phyloP scores from a whole-genome alignment of 1,140 invertebrate species.

The Lanistes nyassanus region DNA sequence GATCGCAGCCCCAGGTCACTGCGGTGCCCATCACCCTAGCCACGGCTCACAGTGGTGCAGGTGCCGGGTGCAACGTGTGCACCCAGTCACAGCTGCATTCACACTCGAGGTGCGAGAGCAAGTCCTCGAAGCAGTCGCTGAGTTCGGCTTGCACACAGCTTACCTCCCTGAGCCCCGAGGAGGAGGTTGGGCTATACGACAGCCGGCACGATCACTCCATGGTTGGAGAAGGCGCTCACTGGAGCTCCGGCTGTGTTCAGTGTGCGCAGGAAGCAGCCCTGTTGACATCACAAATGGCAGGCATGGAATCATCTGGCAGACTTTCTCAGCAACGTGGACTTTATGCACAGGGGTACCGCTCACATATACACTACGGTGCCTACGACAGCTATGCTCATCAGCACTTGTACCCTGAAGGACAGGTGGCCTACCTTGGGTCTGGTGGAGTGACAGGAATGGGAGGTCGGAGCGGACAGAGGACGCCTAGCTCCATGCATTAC shows the following conservation, averaged over 20 bases:
- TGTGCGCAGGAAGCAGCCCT: constrained; percentile 18
- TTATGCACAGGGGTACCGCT: background rate
- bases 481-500: constrained; percentile 18
- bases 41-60: constrained; percentile 9
- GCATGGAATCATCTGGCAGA: background rate
- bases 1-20: constrained; percentile 4
- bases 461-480: constrained; percentile 18
- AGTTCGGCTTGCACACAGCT: constrained; percentile 38
- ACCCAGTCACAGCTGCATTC: constrained; percentile 17
- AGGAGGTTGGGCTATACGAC: constrained; percentile 27
- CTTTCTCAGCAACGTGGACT: background rate
- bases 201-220: constrained; percentile 13
- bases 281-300: constrained; percentile 19
- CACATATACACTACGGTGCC: constrained; percentile 10
- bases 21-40: background rate
- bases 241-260: constrained; percentile 15
- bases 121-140: constrained; percentile 37
- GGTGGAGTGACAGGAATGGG: background rate
- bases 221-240: background rate
- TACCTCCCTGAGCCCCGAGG: constrained; percentile 34
- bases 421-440: background rate
- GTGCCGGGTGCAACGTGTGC: background rate
- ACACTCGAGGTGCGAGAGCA: constrained; percentile 32
- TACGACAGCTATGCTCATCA: constrained; percentile 17
- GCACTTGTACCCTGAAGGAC: background rate